phyloP scores from a whole-genome alignment of 2,888 invertebrate genomes.

The Caradrina clavipalpis region DNA sequence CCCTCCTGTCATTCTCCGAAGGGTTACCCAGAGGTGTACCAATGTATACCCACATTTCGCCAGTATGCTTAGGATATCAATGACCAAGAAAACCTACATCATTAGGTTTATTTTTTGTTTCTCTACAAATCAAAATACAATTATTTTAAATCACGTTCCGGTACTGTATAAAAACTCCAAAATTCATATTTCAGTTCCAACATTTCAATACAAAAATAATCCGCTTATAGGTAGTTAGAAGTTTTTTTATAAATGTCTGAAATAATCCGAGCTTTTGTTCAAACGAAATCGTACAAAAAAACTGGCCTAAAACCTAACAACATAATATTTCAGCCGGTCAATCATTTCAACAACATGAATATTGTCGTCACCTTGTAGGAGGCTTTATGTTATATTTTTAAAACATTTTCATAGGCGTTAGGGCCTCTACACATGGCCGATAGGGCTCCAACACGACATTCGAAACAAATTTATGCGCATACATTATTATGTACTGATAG shows the following conservation, averaged over 20 bases:
- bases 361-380: constrained; percentile 26
- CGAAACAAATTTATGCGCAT: constrained; percentile 84
- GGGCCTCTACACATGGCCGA: constrained; percentile 64
- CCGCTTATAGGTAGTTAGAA: no score
- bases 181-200: neutral
- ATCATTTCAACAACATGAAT: constrained; percentile 42
- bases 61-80: no score
- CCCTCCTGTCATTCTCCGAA: no score
- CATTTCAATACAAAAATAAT: neutral
- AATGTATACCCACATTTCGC: no score
- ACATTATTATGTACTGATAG: constrained; percentile 78
- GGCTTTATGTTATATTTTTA: constrained; percentile 56
- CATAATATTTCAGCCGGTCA: constrained; percentile 30
- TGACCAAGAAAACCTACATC: neutral
- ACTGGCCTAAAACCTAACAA: constrained; percentile 1
- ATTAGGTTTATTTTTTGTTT: neutral
- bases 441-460: constrained; percentile 69
- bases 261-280: neutral
- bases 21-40: no score
- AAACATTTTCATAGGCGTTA: constrained; percentile 69
- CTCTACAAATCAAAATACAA: no score
- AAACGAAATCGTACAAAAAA: constrained; percentile 30
- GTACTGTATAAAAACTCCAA: constrained; percentile 1
- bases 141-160: no score
- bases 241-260: neutral